Percentiles rank a stretch among this genome's conserved stretches.
These are phyloP conservation scores for Micoletzkya japonica DNA, from an alignment of 2,888 invertebrate species.

Conservation along the genomic window DNA sequence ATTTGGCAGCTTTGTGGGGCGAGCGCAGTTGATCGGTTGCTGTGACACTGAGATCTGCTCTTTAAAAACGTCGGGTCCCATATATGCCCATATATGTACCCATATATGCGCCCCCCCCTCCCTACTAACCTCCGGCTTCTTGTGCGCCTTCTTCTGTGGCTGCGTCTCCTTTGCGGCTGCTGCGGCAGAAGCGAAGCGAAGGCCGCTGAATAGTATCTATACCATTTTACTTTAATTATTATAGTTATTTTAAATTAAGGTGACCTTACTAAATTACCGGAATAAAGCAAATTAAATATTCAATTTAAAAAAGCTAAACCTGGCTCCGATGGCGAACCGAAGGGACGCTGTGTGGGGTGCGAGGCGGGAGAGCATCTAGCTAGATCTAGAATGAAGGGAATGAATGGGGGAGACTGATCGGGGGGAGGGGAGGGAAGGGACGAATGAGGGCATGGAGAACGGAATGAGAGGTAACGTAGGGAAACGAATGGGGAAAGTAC, in stretches of 20 bases:
- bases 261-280: neutral
- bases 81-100: no score
- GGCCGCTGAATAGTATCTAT: constrained; percentile 2
- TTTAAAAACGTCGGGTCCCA: no score
- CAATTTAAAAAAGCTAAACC: neutral
- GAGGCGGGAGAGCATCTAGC: constrained; percentile 25
- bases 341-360: constrained; percentile 18
- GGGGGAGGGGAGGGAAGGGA: neutral
- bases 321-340: constrained; percentile 15
- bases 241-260: neutral
- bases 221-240: neutral
- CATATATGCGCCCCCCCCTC: no score
- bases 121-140: neutral
- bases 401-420: neutral
- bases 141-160: neutral
- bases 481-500: no score
- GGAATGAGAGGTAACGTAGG: constrained; percentile 12
- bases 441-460: constrained; percentile 5
- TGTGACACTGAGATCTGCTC: no score
- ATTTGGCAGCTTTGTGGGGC: no score
- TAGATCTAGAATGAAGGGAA: neutral
- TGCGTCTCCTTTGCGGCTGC: constrained; percentile 25
- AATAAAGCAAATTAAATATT: neutral
- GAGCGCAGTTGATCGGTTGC: no score
- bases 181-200: constrained; percentile 21